Conservation (phyloP, 2,888 invertebrate species). For the Tipula confusa region DNA sequence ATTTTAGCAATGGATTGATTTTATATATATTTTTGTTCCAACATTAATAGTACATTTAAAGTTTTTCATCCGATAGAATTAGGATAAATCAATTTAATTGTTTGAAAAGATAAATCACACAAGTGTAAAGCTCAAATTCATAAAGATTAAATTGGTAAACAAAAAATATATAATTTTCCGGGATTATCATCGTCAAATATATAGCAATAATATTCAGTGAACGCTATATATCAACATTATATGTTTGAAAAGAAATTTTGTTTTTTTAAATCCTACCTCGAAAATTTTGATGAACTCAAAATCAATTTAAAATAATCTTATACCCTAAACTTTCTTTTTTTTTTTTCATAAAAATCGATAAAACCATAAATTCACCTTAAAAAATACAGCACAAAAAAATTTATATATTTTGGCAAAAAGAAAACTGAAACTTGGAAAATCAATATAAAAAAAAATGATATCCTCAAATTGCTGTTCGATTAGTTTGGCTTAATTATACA, state of each 20-base stretch:
- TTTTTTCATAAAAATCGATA: not conserved
- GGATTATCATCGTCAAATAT: not conserved
- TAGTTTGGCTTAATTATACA: not conserved
- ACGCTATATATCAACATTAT: not conserved
- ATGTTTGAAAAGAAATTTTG: not conserved
- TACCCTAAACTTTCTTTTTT: not conserved
- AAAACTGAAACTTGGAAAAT: not conserved
- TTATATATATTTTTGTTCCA: not conserved
- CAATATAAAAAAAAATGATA: not conserved
- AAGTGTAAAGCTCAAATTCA: not conserved
- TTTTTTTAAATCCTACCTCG: not conserved
- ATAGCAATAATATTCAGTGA: not conserved
- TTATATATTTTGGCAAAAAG: not conserved
- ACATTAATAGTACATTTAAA: not conserved
- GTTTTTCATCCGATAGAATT: not conserved
- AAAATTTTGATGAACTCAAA: not conserved
- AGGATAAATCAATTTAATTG: not conserved
- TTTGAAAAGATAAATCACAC: not conserved
- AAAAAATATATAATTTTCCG: not conserved
- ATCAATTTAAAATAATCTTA: not conserved
- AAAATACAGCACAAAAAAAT: not conserved
- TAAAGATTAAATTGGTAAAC: not conserved
- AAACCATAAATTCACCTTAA: not conserved
- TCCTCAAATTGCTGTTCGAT: not conserved
- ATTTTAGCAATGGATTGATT: not conserved